These are phyloP conservation scores for Eulemur mongoz DNA, from an alignment of 2,797 vertebrate genomes.

Conservation along the genomic window DNA sequence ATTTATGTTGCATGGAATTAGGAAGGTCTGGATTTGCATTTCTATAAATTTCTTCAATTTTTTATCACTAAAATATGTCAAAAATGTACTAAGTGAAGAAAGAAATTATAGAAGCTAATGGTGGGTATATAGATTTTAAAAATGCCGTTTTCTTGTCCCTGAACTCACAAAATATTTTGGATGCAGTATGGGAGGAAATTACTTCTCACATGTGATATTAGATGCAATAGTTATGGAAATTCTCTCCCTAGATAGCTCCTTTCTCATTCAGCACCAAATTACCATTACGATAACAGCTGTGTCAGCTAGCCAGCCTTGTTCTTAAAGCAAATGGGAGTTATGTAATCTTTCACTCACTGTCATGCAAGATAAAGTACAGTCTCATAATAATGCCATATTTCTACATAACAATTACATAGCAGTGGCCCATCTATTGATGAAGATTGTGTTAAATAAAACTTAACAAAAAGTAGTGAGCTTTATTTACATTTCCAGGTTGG, in stretches of 20 bases:
- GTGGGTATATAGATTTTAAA: neutral
- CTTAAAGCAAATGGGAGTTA: constrained; percentile 47
- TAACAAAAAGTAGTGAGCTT: neutral
- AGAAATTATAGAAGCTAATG: neutral
- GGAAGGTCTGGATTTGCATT: neutral
- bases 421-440: neutral
- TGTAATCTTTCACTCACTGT: constrained; percentile 51
- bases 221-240: constrained; percentile 54
- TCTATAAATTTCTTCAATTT: constrained; percentile 5
- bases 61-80: neutral
- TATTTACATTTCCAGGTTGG: neutral
- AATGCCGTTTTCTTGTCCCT: neutral
- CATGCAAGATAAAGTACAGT: constrained; percentile 43
- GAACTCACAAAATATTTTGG: constrained; percentile 35
- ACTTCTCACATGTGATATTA: constrained; percentile 48
- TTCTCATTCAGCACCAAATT: constrained; percentile 55
- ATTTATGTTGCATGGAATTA: neutral
- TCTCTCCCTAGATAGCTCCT: constrained; percentile 1
- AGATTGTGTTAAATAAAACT: neutral
- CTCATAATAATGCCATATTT: neutral
- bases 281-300: constrained; percentile 58
- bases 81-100: neutral
- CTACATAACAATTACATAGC: neutral
- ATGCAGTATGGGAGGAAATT: constrained; percentile 42
- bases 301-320: constrained; percentile 5